phyloP scores from a whole-genome alignment of 1,140 invertebrate species.

The Drosophila ananassae region DNA sequence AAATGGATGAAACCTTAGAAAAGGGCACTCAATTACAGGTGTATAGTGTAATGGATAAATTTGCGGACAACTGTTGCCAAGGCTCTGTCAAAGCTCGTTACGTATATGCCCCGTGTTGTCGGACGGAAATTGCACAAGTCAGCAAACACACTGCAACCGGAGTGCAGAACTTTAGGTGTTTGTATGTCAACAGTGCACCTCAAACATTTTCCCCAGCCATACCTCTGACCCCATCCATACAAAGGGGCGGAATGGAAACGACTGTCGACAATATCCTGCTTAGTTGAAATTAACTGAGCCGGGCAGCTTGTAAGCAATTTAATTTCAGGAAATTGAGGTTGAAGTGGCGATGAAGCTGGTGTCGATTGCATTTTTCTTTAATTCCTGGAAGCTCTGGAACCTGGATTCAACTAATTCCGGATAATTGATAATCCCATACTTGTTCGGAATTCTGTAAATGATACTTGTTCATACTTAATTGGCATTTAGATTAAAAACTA shows the following conservation, averaged over 20 bases:
- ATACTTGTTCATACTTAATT: neutral
- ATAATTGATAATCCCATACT: neutral
- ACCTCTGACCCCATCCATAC: constrained; percentile 5
- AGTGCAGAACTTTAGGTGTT: constrained; percentile 33
- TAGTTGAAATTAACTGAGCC: constrained; percentile 63
- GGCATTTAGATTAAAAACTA: neutral
- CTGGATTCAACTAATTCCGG: constrained; percentile 6
- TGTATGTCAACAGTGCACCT: constrained; percentile 46
- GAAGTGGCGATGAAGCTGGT: constrained; percentile 35
- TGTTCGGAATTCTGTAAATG: neutral
- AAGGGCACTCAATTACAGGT: neutral
- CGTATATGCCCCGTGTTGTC: constrained; percentile 65
- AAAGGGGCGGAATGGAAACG: constrained; percentile 25
- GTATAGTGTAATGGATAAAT: constrained; percentile 16
- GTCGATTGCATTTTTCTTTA: constrained; percentile 36
- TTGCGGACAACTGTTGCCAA: constrained; percentile 24
- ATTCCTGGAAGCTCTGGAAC: constrained; percentile 19
- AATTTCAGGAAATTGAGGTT: constrained; percentile 72
- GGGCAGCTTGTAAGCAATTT: constrained; percentile 49
- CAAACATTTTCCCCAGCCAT: constrained; percentile 42
- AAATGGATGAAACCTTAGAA: neutral
- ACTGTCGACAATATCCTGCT: constrained; percentile 76
- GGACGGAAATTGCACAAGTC: constrained; percentile 73
- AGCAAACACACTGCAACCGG: constrained; percentile 63
- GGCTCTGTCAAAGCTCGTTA: constrained; percentile 44